A percentile compares a stretch with the other conserved stretches of the same genome.
These are phyloP conservation scores for Agrilus planipennis DNA, from an alignment of 1,140 invertebrate genomes.

Conservation along the genomic window DNA sequence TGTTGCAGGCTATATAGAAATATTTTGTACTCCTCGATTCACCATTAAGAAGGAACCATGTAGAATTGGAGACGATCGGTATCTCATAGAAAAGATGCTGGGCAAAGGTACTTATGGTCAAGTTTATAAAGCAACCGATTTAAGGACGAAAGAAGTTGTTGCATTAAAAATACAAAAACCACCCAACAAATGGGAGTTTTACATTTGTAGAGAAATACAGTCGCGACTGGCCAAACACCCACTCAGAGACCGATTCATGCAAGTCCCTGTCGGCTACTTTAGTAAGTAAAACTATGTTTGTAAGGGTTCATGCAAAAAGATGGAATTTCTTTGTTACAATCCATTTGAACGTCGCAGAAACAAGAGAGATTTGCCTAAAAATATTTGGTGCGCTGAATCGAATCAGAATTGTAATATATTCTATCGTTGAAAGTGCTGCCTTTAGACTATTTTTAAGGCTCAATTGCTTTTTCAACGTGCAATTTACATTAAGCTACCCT, in stretches of 20 bases:
- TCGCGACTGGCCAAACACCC: conserved; percentile 49
- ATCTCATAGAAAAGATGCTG: conserved; percentile 55
- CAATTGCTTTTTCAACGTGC: too few species aligned
- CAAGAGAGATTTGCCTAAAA: too few species aligned
- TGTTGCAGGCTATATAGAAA: conserved; percentile 16
- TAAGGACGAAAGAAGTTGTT: conserved; percentile 45
- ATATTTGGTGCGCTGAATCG: too few species aligned
- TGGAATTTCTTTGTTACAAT: too few species aligned
- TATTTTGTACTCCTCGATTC: conserved; percentile 18
- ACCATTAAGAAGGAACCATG: conserved; percentile 11
- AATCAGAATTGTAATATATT: too few species aligned
- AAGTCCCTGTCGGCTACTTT: conserved; percentile 28
- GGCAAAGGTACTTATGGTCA: conserved; percentile 64
- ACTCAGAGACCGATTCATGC: conserved; percentile 45
- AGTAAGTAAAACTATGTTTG: conserved; percentile 20
- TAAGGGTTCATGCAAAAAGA: too few species aligned
- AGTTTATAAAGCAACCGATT: conserved; percentile 50
- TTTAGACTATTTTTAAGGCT: too few species aligned
- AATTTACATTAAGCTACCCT: too few species aligned
- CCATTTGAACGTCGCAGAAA: too few species aligned
- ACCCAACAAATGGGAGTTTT: conserved; percentile 68
- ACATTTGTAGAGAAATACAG: conserved; percentile 65
- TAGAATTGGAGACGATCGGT: conserved; percentile 39
- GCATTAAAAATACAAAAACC: conserved; percentile 68
- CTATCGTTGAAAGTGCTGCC: too few species aligned